These are phyloP conservation scores for Enhydra lutris DNA, from an alignment of 2,113 vertebrate genomes.

Conservation along the genomic window DNA sequence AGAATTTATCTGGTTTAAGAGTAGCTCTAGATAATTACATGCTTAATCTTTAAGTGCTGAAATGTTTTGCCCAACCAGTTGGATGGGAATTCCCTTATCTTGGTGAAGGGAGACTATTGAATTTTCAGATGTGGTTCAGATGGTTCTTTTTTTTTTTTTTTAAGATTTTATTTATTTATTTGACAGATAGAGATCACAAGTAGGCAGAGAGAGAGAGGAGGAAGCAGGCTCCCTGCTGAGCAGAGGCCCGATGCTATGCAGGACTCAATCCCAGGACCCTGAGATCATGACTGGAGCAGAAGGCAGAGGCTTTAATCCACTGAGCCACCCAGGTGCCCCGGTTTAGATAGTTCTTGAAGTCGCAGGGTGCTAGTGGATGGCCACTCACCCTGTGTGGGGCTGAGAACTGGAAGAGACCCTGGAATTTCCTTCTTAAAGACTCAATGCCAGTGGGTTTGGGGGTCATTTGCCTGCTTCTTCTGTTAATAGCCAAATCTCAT, in stretches of 20 bases:
- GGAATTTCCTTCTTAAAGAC: background rate
- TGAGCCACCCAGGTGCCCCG: too few relatives aligned
- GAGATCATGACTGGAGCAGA: too few relatives aligned
- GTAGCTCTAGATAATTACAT: constrained; percentile 7
- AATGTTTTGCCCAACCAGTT: background rate
- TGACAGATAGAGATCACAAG: too few relatives aligned
- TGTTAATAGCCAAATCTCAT: background rate
- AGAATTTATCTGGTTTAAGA: background rate
- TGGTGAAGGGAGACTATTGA: background rate
- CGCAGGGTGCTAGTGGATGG: background rate
- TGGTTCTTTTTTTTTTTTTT: background rate
- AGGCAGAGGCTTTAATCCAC: too few relatives aligned
- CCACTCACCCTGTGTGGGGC: background rate
- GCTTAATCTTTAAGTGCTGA: background rate
- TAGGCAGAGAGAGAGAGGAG: too few relatives aligned
- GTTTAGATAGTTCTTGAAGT: background rate
- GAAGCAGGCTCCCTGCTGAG: too few relatives aligned
- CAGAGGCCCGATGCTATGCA: too few relatives aligned
- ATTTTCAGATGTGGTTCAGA: background rate
- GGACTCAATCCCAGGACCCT: too few relatives aligned
- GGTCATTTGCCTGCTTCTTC: background rate
- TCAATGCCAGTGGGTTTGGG: background rate
- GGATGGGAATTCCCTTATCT: background rate
- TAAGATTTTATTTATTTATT: too few relatives aligned
- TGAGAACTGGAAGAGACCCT: background rate